Evolutionary conservation across 1,140 invertebrate species (phyloP), one percentile per base, ranked within the genome.

Genomic region (Pristionchus pacificus): DNA sequence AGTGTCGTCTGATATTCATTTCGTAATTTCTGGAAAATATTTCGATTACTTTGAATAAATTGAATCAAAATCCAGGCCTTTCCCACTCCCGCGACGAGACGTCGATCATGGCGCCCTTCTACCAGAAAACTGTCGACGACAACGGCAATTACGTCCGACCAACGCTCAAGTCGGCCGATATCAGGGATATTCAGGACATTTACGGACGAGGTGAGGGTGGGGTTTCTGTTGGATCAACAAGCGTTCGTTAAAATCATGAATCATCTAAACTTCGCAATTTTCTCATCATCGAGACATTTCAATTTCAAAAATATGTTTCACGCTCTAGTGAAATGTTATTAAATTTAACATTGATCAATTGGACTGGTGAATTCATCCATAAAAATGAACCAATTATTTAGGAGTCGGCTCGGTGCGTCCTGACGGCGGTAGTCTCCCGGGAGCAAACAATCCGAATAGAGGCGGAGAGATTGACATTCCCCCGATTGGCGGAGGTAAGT

Each of bases 41-140:
- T n/a, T n/a, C n/a, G n/a, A n/a, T n/a, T n/a, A n/a, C n/a, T n/a
- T n/a, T n/a, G n/a, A n/a, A n/a, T n/a, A n/a, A n/a, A n/a, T n/a
- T n/a, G n/a, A n/a, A n/a, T n/a, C n/a, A n/a, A n/a, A n/a, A n/a
- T n/a, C n/a, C 38, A 49, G 38, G 80, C 1, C 61, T 82, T 15
- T 59, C 63, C 27, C 80, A 82, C 64, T 77, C 80, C 0, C 62
- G 80, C 32, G 72, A 75, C n/a, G 80, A 82, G 60, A 72, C 76
- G 14, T 75, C 82, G 1, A 82, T 82, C n/a, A 82, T 82, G 80
- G 80, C 80, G 19, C 80, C 80, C 1, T 82, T 82, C 62, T 82
- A 82, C 65, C 80, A 82, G 24, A 74, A 76, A 15, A 77, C 65
- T 29, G 62, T 66, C 15, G 73, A 76, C 55, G 68, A 70, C 6